Evolutionary conservation across 1,140 invertebrate genomes (phyloP), one percentile per base, ranked within the genome.

Genomic region (Diachasmimorpha longicaudata): DNA sequence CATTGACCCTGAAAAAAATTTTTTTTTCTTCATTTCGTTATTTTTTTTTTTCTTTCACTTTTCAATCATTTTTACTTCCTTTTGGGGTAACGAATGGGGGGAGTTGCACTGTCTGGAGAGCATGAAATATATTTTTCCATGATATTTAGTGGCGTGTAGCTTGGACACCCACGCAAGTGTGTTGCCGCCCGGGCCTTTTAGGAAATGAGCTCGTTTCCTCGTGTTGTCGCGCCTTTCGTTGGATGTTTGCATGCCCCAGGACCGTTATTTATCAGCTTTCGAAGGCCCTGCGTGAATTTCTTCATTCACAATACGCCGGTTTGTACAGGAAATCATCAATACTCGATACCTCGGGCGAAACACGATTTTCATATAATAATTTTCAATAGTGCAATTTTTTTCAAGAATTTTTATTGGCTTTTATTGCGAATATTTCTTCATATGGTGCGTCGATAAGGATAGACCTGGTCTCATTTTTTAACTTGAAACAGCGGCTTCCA

Each of bases 171-270:
- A 67, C 42, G 36, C 72, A 19, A 13, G 16, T 37, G 25, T 72
- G 31, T 52, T 16, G 23, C 63, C n/a, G 63, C 23, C 39, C 48
- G 37, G 14, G 68, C 74, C 72, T 74, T 74, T 74, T 74, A 71
- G 68, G 74, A 76, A 71, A 76, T 71, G 72, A 74, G 21, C 72
- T 67, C 44, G 72, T 67, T 67, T 67, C 36, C 23, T 37, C 21
- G 58, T 68, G 13, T 73, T 25, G 11, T 63, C 31, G 48, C 48
- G 14, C 55, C 63, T 66, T 66, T 66, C 11, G 21, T 66, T 66
- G 58, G 13, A 66, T 66, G 21, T 58, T 66, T 31, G 21, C 63
- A 36, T 66, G 25, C 31, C 10, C 63, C 21, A 36, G 23, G 21
- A 66, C 25, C 21, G 21, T 66, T 66, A 66, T 25, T 66, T 36